Evolutionary conservation across 2,797 vertebrate species (phyloP).

Genomic region (Xenops minutus): DNA sequence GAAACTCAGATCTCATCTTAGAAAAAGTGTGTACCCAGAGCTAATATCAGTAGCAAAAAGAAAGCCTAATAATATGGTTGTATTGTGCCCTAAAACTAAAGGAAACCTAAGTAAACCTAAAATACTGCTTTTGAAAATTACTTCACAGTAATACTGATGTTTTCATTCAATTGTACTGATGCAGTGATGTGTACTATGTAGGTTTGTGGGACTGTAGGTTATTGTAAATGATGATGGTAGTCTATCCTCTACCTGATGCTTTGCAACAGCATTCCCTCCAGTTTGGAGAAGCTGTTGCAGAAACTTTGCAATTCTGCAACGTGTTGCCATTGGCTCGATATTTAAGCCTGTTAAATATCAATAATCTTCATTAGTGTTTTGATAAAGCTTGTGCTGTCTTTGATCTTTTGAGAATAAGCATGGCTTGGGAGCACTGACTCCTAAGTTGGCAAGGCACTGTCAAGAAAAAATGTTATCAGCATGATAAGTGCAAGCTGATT

Average conservation of each 20-base stretch:
- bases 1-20: not conserved
- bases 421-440: not conserved
- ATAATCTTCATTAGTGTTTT: not conserved
- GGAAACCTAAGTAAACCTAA: not conserved
- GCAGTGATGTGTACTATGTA: rapidly evolving
- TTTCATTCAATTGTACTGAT: not conserved
- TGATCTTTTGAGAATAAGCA: not conserved
- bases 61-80: not conserved
- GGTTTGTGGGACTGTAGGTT: not conserved
- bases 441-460: not conserved
- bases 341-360: not conserved
- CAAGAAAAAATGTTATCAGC: not conserved
- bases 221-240: not conserved
- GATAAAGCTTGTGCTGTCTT: not conserved
- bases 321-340: not conserved
- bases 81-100: not conserved
- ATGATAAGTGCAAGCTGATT: not conserved
- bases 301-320: not conserved
- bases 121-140: not conserved
- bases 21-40: not conserved
- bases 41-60: not conserved
- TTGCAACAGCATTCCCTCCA: not conserved
- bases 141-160: not conserved
- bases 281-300: not conserved
- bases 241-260: not conserved